phyloP scores from a whole-genome alignment of 2,888 invertebrate species.

The Machimus rusticus region DNA sequence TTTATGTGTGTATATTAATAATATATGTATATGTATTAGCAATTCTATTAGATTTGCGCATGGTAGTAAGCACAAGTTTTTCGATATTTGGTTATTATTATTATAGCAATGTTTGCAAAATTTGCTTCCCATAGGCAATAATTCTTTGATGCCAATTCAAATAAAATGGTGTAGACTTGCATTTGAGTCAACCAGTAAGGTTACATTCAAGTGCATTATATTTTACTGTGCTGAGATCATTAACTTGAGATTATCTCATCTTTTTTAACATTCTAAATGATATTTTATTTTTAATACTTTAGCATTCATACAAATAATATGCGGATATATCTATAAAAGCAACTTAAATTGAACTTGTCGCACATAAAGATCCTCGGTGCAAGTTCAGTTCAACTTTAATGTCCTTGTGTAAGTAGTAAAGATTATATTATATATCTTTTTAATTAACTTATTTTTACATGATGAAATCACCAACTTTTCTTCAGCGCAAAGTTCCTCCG shows the following conservation, averaged over 20 bases:
- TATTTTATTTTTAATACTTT: too few relatives aligned
- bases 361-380: background rate
- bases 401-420: too few relatives aligned
- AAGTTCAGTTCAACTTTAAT: background rate
- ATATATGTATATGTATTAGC: too few relatives aligned
- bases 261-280: background rate
- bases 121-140: background rate
- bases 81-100: too few relatives aligned
- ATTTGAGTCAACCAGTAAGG: background rate
- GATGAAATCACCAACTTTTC: too few relatives aligned
- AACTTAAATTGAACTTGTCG: background rate
- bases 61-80: too few relatives aligned
- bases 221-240: background rate
- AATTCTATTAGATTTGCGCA: too few relatives aligned
- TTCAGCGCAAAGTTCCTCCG: too few relatives aligned
- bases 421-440: background rate
- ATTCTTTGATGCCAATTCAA: background rate
- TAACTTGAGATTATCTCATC: background rate
- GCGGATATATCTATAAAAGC: too few relatives aligned
- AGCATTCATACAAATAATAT: too few relatives aligned
- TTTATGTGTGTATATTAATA: too few relatives aligned
- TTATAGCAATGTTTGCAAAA: too few relatives aligned
- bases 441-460: background rate
- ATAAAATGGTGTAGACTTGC: background rate
- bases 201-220: background rate